Evolutionary conservation across 1,140 invertebrate genomes (phyloP), one percentile per base, ranked within the genome.

Genomic region (Trachymyrmex septentrionalis): DNA sequence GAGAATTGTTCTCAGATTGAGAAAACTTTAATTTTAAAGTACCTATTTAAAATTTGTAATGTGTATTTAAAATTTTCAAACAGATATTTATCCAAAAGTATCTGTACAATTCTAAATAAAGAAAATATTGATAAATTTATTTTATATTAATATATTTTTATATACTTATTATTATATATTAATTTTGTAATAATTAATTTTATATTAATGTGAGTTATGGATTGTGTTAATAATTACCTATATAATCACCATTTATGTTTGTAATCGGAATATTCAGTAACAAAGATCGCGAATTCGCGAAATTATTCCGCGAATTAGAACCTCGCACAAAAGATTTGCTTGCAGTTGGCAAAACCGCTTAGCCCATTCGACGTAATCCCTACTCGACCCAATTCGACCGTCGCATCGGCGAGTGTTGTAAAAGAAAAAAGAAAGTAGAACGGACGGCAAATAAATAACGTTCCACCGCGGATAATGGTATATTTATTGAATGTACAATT

Each of bases 401-500:
- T 48, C 30, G 69, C 21, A 48, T 73, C 27, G 24, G 19, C 9
- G 24, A 73, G 67, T 50, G 30, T 61, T 21, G 38, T 4, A 30
- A n/a, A 14, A 55, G 24, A 21, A 50, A 50, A 57, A 61, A 59
- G 4, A 77, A 34, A 24, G n/a, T 12, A 27, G 38, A 50, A 38
- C 50, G 53, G 0, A 59, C 38, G 66, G 34, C 30, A 50, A 72
- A 82, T 84, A 84, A 84, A 84, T 84, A 84, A 84, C 80, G 64
- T 48, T 48, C 24, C 69, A 61, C 38, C 38, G 19, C n/a, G 59
- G 38, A 84, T 82, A 82, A 82, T 55, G 44, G 38, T 61, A 63
- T 84, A 73, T 84, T 50, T 84, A 73, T 84, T 34, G 55, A 84
- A 84, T 73, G 24, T 84, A 61, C 55, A 73, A 84, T 84, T 73